Conservation (phyloP, 2,113 vertebrate genomes). For the Morone chrysops region DNA sequence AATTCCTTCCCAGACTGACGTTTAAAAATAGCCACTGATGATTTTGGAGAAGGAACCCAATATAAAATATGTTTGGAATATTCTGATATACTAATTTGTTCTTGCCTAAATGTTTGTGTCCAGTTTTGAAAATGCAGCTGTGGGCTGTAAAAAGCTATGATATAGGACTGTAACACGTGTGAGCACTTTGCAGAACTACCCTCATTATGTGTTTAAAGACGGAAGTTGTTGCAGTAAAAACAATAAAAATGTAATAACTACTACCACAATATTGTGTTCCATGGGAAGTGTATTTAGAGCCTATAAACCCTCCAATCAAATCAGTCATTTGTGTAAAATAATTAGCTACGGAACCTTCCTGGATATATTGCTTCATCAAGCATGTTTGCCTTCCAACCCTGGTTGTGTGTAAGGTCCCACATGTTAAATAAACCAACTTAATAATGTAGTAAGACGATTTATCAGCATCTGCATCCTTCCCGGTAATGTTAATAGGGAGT, state of each 20-base stretch:
- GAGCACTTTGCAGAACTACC: conserved; percentile 4
- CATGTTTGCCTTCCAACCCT: conserved; percentile 21
- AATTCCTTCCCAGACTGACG: neutral
- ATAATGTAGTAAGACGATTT: conserved; percentile 33
- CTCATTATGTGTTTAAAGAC: conserved; percentile 25
- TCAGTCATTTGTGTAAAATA: conserved; percentile 20
- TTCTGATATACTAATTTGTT: neutral
- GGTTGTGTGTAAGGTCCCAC: neutral
- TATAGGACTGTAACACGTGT: neutral
- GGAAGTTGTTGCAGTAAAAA: conserved; percentile 27
- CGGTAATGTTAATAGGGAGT: conserved; percentile 11
- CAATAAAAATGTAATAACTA: conserved; percentile 15
- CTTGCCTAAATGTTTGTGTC: neutral
- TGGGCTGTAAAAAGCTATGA: neutral
- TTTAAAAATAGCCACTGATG: neutral
- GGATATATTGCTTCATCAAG: conserved; percentile 46
- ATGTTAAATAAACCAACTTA: conserved; percentile 40
- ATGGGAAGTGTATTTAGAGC: neutral
- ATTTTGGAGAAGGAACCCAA: neutral
- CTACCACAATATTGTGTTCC: conserved; percentile 11
- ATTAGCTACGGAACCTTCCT: conserved; percentile 19
- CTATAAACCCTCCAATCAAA: conserved; percentile 15
- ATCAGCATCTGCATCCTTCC: conserved; percentile 31
- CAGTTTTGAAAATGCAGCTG: neutral
- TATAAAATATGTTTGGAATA: neutral